Evolutionary conservation across 2,888 invertebrate species (phyloP).

Genomic region (Drosophila phalerata): DNA sequence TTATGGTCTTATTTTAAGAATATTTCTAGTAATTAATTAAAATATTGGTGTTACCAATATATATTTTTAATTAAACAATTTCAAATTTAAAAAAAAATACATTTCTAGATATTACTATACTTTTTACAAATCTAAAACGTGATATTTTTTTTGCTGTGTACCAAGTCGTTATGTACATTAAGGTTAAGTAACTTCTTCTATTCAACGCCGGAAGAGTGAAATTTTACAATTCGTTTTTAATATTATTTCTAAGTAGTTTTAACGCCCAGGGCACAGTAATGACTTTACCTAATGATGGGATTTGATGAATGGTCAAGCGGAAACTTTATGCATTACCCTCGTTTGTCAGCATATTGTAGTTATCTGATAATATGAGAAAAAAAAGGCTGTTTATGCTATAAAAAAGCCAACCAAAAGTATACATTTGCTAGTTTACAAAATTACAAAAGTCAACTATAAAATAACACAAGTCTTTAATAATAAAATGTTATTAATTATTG

Average conservation of each 20-base stretch:
- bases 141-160: not conserved
- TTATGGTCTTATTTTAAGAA: not conserved
- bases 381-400: no score
- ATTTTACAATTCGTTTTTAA: not conserved
- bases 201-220: constrained; percentile 21
- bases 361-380: not conserved
- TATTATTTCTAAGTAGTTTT: not conserved
- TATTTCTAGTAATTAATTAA: no score
- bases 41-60: no score
- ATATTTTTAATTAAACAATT: no score
- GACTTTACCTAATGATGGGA: constrained; percentile 7
- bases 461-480: no score
- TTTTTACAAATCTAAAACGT: not conserved
- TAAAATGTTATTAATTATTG: no score
- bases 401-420: no score
- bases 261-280: not conserved
- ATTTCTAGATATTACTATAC: no score
- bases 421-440: no score
- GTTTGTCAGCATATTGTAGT: not conserved
- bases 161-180: constrained; percentile 8
- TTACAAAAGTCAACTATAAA: no score
- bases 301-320: not conserved
- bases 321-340: constrained; percentile 1
- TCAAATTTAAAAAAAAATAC: no score
- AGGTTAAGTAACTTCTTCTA: constrained; percentile 34